Base-by-base conservation (phyloP, 1,140 invertebrate genomes). In the Drosophila triauraria region DNA sequence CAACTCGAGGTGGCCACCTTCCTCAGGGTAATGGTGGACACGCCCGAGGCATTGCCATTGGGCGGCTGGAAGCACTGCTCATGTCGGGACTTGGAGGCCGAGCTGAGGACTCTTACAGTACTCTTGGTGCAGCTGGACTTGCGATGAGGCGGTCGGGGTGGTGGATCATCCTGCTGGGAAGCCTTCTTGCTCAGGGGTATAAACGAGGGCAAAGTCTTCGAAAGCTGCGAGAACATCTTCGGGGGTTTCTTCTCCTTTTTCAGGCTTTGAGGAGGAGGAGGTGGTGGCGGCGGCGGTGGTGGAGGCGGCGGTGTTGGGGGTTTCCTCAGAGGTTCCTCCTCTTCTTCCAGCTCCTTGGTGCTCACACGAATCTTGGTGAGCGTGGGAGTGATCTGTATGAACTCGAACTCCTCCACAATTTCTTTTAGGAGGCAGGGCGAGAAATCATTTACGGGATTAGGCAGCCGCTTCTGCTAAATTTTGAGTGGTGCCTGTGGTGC, bases 311-410 rank as follows among this genome's bases (percentile, higher is more conserved):
- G 43, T 0, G 46, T 54, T 42, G 54, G 50, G 2, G 27, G 38
- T 7, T 32, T 46, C 30, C 15, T 44, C 2, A 38, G n/a, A 30
- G 64, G 20, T 38, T 69, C 58, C 23, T 75, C 69, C 44, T 64
- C 54, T n/a, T 71, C 59, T 42, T 82, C 67, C 38, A 91, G 78
- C 40, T 91, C 93, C 61, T 94, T 95, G 92, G 95, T 96, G 91
- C 96, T 96, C 20, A 97, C 95, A 91, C 96, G 95, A 84, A 97
- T 97, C 93, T 96, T 95, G 69, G 96, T 97, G 82, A 97, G 93
- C 60, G 96, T 96, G 42, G 96, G 95, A 61, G 96, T 96, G 77
- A 97, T 96, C 78, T 96, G 96, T 93, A 96, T 96, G 93, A 96
- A 97, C 93, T 97, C 96, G 79, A 97, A 91, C 71, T 91, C 88